Percentiles rank a stretch among this genome's conserved stretches.
Conservation (phyloP, 2,888 invertebrate species). For the Apamea crenata region DNA sequence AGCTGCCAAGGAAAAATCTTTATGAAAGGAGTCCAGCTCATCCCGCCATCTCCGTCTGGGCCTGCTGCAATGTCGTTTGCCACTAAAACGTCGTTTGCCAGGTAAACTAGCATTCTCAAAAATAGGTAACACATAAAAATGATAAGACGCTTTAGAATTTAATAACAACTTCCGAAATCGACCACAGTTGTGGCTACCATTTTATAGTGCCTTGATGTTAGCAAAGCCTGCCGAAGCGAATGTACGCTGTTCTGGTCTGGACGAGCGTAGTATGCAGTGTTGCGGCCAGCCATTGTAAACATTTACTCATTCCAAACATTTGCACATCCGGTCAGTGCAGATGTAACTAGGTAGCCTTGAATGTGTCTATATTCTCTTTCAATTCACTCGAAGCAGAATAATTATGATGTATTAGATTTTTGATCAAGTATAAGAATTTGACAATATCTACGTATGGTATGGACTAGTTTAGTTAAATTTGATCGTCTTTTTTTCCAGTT, state of each 20-base stretch:
- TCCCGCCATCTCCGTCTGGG: too few relatives aligned
- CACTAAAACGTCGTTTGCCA: too few relatives aligned
- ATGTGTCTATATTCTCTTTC: neutral
- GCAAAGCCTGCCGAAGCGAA: neutral
- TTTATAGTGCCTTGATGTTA: neutral
- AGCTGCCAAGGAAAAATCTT: too few relatives aligned
- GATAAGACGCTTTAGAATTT: neutral
- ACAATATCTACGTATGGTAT: neutral
- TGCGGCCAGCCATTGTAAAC: neutral
- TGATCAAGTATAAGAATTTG: neutral
- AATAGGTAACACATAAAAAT: neutral
- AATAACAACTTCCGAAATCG: neutral
- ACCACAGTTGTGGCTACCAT: neutral
- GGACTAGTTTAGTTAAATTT: neutral
- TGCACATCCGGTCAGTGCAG: neutral
- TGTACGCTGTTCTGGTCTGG: neutral
- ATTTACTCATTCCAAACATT: neutral
- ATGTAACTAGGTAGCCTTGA: neutral
- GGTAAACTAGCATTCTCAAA: neutral
- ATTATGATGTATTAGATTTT: neutral
- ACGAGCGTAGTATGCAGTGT: neutral
- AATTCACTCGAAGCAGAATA: neutral
- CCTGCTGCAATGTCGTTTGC: too few relatives aligned
- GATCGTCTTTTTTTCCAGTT: too few relatives aligned
- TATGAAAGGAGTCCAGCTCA: too few relatives aligned